A percentile compares a stretch with the other conserved stretches of the same genome.
Conservation (phyloP, 2,113 vertebrate species). For the Spilogale gracilis region DNA sequence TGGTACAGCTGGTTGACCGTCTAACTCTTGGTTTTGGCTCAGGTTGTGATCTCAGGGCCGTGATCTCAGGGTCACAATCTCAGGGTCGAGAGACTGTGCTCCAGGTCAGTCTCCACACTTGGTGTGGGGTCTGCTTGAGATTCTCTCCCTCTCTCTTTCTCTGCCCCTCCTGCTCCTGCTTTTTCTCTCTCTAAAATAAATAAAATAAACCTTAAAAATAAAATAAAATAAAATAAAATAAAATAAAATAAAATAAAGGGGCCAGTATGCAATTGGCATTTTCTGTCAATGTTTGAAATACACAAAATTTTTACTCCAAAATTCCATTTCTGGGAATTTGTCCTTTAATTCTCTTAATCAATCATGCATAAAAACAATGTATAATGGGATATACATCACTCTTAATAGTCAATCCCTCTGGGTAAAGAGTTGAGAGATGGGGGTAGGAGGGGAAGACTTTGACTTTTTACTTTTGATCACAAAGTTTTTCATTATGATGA, state of each 20-base stretch:
- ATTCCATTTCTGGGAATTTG: slow-evolving; percentile 29
- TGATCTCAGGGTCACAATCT: background rate
- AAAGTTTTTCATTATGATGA: background rate
- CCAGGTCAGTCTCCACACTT: background rate
- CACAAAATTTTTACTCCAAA: background rate
- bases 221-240: background rate
- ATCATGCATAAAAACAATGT: background rate
- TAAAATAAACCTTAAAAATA: background rate
- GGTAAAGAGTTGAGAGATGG: background rate
- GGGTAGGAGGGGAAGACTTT: background rate
- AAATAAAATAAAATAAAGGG: background rate
- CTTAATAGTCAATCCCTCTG: background rate
- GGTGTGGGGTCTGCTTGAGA: background rate
- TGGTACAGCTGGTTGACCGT: background rate
- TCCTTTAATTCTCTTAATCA: background rate
- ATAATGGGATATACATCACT: background rate
- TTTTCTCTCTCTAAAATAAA: background rate
- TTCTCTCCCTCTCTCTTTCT: background rate
- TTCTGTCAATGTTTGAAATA: slow-evolving; percentile 39
- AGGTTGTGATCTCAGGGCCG: background rate
- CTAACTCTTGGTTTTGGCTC: background rate
- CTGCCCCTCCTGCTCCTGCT: background rate
- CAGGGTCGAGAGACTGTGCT: background rate
- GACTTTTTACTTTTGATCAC: slow-evolving; percentile 12
- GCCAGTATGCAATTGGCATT: background rate